Percentiles rank a stretch among this genome's conserved stretches.
phyloP scores from a whole-genome alignment of 1,140 invertebrate genomes.

The Myzus persicae region DNA sequence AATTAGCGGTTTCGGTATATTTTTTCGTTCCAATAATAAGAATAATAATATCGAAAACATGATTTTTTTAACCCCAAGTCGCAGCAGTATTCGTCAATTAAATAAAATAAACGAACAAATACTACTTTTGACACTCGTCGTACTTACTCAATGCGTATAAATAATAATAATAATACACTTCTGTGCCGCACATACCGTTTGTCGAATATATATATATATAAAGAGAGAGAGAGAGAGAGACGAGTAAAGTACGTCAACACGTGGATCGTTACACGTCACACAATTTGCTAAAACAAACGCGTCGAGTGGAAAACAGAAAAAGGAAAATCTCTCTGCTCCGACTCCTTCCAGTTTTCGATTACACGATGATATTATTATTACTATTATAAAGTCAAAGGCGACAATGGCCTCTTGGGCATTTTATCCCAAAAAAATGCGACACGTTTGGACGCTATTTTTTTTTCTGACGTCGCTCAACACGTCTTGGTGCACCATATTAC shows the following conservation, averaged over 20 bases:
- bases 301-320: neutral
- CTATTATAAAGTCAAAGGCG: neutral
- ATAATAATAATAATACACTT: too few relatives aligned
- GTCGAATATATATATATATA: too few relatives aligned
- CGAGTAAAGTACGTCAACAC: neutral
- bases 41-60: too few relatives aligned
- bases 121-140: neutral
- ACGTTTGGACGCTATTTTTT: neutral
- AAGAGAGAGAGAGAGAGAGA: too few relatives aligned
- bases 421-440: neutral
- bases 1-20: too few relatives aligned
- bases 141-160: neutral
- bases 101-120: neutral
- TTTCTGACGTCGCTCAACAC: too few relatives aligned
- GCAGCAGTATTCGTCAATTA: too few relatives aligned
- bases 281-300: neutral
- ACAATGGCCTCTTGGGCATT: neutral
- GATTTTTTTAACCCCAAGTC: too few relatives aligned
- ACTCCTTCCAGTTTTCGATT: neutral
- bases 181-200: too few relatives aligned
- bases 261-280: neutral
- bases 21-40: too few relatives aligned
- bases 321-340: neutral
- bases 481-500: too few relatives aligned
- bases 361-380: neutral